Evolutionary conservation across 2,797 vertebrate genomes (phyloP).

Genomic region (Philypnodon macrostomus): DNA sequence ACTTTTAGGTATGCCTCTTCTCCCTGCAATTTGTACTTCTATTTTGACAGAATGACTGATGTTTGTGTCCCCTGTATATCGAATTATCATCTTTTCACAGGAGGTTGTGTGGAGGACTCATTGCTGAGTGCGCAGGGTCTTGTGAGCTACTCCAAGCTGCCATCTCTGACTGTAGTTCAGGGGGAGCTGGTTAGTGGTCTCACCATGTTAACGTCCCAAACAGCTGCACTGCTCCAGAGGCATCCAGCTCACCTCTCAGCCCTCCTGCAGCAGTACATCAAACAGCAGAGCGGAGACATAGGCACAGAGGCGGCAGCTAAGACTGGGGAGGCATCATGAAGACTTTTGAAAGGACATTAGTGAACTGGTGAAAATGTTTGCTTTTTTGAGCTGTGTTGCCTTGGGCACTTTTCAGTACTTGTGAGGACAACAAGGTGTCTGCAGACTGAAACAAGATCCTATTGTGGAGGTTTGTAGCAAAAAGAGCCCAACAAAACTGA

Average conservation of each 20-base stretch:
- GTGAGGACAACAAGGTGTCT: too few relatives aligned
- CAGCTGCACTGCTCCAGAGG: constrained; percentile 75
- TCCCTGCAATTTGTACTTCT: neutral
- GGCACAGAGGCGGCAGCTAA: constrained; percentile 12
- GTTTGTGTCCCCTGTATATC: neutral
- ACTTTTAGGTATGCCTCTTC: constrained; percentile 79
- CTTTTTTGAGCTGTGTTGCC: too few relatives aligned
- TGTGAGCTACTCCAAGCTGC: constrained; percentile 82
- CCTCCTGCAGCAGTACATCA: constrained; percentile 83
- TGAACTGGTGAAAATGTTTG: constrained; percentile 11
- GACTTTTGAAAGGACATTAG: neutral
- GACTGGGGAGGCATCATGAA: constrained; percentile 50
- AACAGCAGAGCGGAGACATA: constrained; percentile 56
- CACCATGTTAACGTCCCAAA: constrained; percentile 75
- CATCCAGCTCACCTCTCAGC: constrained; percentile 75
- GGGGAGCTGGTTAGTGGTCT: constrained; percentile 82
- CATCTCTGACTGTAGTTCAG: constrained; percentile 69
- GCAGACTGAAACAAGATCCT: too few relatives aligned
- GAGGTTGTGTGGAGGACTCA: constrained; percentile 84
- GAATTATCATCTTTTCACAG: constrained; percentile 60
- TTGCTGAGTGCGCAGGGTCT: constrained; percentile 86
- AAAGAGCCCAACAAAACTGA: too few relatives aligned
- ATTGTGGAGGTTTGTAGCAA: too few relatives aligned
- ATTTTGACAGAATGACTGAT: neutral
- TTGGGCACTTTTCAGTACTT: too few relatives aligned